A percentile compares a stretch with the other conserved stretches of the same genome.
Evolutionary conservation across 1,140 invertebrate species (phyloP).

Genomic region (Drosophila gunungcola): DNA sequence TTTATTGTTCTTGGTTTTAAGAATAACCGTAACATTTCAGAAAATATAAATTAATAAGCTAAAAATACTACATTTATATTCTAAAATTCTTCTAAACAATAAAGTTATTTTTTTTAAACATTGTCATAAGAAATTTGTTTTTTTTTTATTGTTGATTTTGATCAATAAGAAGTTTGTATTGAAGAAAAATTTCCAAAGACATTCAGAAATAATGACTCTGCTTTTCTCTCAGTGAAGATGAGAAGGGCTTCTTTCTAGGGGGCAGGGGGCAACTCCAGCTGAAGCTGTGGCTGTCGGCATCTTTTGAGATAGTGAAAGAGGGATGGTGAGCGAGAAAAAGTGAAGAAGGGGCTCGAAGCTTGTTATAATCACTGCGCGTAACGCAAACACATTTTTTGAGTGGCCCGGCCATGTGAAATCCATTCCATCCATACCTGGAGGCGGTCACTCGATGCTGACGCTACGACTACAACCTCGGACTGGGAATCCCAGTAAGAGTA

Average conservation of each 20-base stretch:
- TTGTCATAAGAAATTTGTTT: too few relatives aligned
- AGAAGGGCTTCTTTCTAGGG: constrained; percentile 3
- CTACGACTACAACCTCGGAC: constrained; percentile 9
- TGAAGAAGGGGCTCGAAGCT: constrained; percentile 29
- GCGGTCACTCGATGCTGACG: constrained; percentile 46
- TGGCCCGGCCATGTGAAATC: constrained; percentile 72
- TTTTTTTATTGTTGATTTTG: too few relatives aligned
- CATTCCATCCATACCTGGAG: constrained; percentile 61
- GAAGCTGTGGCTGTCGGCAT: constrained; percentile 54
- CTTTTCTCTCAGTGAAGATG: constrained; percentile 3
- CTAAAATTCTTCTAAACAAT: too few relatives aligned
- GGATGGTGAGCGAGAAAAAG: constrained; percentile 12
- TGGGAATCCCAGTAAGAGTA: constrained; percentile 4
- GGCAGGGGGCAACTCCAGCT: constrained; percentile 2
- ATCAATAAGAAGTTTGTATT: too few relatives aligned
- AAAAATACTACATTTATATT: too few relatives aligned
- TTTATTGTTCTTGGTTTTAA: too few relatives aligned
- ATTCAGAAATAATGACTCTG: background rate
- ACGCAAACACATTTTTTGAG: constrained; percentile 81
- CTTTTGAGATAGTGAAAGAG: constrained; percentile 58
- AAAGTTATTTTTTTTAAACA: too few relatives aligned
- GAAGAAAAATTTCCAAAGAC: background rate
- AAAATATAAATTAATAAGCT: too few relatives aligned
- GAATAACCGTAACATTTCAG: too few relatives aligned
- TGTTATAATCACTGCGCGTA: constrained; percentile 79